Base-by-base conservation (phyloP, 1,140 invertebrate genomes). In the Muscidifurax raptorellus region DNA sequence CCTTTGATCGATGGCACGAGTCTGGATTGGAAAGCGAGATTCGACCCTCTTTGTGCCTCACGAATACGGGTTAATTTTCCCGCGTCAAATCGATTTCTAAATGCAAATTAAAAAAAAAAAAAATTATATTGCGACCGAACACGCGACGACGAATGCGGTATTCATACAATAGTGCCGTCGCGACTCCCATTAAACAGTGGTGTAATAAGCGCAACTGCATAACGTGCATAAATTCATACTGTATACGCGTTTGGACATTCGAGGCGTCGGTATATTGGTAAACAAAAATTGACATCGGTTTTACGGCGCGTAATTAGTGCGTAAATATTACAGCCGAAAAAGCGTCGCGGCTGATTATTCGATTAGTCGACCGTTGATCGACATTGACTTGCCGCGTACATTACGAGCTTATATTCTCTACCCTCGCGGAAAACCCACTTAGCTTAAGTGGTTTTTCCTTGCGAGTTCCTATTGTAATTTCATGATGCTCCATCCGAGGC, bases 101-200 rank as follows among this genome's bases (percentile, higher is more conserved):
- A 74, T 81, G 80, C 28, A 74, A 74, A 72, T 74, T 32, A 74
- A 81, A 76, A 52, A 47, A 67, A 47, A 44, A 36, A n/a, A 44
- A 47, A 76, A 76, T 47, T 25, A 27, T 66, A 82, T 44, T 64
- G 18, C 72, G 12, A 25, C 3, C 10, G 52, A 64, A 12, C 71
- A 75, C 72, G 80, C 69, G 30, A 82, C 69, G 30, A 82, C 32
- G n/a, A 22, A 18, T 59, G 22, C 4, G 2, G 47, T 52, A 52
- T 10, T 52, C 52, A 22, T 6, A 6, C n/a, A 59, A 52, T 15
- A 2, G 1, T 13, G 15, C 15, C 12, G 18, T 18, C 44, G 44
- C 44, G 3, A 47, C 1, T 12, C 15, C 12, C 44, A 47, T 47
- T 47, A 47, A 47, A 47, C 44, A 47, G 44, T 47, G 15, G 36